Percentiles rank a stretch among this genome's conserved stretches.
phyloP scores from a whole-genome alignment of 2,113 vertebrate species.

The Emydura subglobosa region DNA sequence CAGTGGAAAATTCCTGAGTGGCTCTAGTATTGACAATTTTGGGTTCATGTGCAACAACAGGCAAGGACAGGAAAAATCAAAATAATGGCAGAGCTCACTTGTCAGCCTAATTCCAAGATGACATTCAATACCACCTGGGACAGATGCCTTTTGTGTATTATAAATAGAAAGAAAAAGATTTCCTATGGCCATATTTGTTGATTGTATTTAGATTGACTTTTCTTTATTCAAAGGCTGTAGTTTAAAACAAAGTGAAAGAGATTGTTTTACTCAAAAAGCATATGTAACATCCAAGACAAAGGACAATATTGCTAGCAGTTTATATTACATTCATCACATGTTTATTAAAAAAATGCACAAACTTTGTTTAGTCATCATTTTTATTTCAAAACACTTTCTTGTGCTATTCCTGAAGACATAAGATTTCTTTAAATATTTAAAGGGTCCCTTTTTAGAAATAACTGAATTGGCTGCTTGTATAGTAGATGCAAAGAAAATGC shows the following conservation, averaged over 20 bases:
- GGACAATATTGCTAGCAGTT: not conserved
- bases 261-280: not conserved
- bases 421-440: constrained; percentile 64
- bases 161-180: not conserved
- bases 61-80: not conserved
- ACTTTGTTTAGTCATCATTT: not conserved
- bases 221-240: not conserved
- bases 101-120: not conserved
- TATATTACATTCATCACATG: not conserved
- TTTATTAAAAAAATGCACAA: not conserved
- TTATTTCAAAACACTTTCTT: not conserved
- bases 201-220: not conserved
- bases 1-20: not conserved
- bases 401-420: constrained; percentile 19
- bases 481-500: not conserved
- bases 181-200: not conserved
- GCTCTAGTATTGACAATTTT: not conserved
- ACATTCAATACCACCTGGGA: not conserved
- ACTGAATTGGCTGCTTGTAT: constrained; percentile 43
- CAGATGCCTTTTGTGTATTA: not conserved
- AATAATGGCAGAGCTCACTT: not conserved
- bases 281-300: not conserved
- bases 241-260: not conserved
- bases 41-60: not conserved
- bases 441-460: constrained; percentile 16